These are phyloP conservation scores for Hypsibius dujardini DNA, from an alignment of 1,140 invertebrate genomes.

Conservation along the genomic window DNA sequence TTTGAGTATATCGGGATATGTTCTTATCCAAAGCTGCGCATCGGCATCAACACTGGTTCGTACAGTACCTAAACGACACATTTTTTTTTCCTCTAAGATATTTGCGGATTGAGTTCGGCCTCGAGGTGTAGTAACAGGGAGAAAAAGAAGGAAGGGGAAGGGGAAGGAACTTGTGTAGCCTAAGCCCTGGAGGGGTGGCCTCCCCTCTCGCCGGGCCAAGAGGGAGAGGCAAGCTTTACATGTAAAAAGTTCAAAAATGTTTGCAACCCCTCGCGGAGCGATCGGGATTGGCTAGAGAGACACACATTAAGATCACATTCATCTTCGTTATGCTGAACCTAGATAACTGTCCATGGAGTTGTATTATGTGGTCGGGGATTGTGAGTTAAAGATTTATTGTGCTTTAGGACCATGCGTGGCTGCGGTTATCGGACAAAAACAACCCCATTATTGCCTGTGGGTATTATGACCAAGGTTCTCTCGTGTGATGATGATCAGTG, in stretches of 20 bases:
- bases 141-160: not conserved
- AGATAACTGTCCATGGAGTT: not conserved
- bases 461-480: not conserved
- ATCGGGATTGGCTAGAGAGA: no score
- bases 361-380: not conserved
- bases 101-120: not conserved
- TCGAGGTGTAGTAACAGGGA: not conserved
- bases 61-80: not conserved
- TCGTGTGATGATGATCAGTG: not conserved
- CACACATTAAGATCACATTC: no score
- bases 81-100: not conserved
- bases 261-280: no score
- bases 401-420: not conserved
- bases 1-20: not conserved
- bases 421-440: not conserved
- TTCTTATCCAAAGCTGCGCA: not conserved
- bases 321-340: no score
- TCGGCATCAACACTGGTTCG: not conserved
- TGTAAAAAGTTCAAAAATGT: no score
- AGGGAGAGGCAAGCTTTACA: no score
- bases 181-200: not conserved
- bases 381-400: not conserved
- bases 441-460: not conserved
- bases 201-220: no score
- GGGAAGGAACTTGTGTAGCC: not conserved